Base-by-base conservation (phyloP, 2,888 invertebrate species). In the Muscina levida region DNA sequence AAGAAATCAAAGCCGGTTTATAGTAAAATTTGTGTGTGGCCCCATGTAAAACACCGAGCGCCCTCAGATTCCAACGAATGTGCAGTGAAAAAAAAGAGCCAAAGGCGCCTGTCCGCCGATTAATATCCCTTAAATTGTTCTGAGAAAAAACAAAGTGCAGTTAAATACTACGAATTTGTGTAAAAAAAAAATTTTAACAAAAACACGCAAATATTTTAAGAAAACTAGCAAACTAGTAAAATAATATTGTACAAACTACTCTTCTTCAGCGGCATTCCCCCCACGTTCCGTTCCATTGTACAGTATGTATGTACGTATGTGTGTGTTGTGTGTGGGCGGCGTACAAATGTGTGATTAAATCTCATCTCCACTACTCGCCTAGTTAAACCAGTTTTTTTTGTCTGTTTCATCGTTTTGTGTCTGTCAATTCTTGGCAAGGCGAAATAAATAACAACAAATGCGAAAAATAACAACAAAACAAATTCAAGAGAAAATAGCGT, bases 71-170 rank as follows among this genome's bases (percentile, higher is more conserved):
- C 26, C 8, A n/a, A 15, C 11, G 46, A 15, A 17, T 44, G 57
- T 37, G 11, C 39, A 56, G 13, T 46, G 46, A 56, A 72, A 31
- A 3, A 31, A 31, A 31, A 5, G 22, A 57, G 39, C 15, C 70
- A 48, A 57, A 62, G 74, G 80, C 77, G 77, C 77, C 80, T 73
- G 72, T 77, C 73, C 71, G 71, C 37, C 37, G 59, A 37, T 17
- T 51, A 37, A 10, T n/a, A n/a, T n/a, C n/a, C n/a, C n/a, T n/a
- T n/a, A n/a, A n/a, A n/a, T n/a, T 56, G 11, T 56, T 56, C 56
- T 56, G 2, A 2, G 15, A 2, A 15, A 56, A 56, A 39, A 59
- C 39, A 39, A 59, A 59, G 39, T 59, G 39, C 37, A 39, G 13
- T n/a, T n/a, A 59, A 26, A 1, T n/a, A n/a, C n/a, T 31, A 8